phyloP scores from a whole-genome alignment of 2,888 invertebrate species.

The Callosobruchus maculatus region DNA sequence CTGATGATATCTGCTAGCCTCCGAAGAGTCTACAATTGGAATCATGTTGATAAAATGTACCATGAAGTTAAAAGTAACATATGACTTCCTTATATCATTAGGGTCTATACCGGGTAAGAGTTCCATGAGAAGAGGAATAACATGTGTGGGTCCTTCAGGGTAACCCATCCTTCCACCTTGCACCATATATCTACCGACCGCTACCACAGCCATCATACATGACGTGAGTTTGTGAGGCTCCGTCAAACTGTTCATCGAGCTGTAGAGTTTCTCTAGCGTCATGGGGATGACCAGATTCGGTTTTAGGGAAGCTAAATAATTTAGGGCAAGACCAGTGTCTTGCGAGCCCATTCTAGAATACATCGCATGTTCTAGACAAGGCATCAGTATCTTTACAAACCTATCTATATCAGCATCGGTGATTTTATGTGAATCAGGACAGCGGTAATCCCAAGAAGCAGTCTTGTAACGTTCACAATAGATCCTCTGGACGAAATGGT shows the following conservation, averaged over 20 bases:
- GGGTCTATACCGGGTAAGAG: slow-evolving; percentile 87
- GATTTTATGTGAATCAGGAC: slow-evolving; percentile 66
- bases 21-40: slow-evolving; percentile 81
- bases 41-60: slow-evolving; percentile 73
- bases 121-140: slow-evolving; percentile 75
- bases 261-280: slow-evolving; percentile 74
- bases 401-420: slow-evolving; percentile 76
- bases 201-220: slow-evolving; percentile 66
- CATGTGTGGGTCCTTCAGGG: slow-evolving; percentile 75
- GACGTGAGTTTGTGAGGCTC: slow-evolving; percentile 83
- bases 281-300: slow-evolving; percentile 82
- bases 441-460: slow-evolving; percentile 63
- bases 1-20: slow-evolving; percentile 62
- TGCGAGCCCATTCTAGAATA: slow-evolving; percentile 66
- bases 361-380: slow-evolving; percentile 72
- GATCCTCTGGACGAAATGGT: slow-evolving; percentile 58
- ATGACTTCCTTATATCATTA: slow-evolving; percentile 76
- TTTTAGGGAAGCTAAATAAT: slow-evolving; percentile 72
- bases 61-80: slow-evolving; percentile 75
- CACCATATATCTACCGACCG: slow-evolving; percentile 57
- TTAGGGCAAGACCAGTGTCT: slow-evolving; percentile 65
- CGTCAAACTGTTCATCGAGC: slow-evolving; percentile 78
- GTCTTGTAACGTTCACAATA: slow-evolving; percentile 65
- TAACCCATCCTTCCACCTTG: slow-evolving; percentile 55
- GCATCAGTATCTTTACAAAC: slow-evolving; percentile 74